Base-by-base conservation (phyloP, 2,888 invertebrate genomes). In the Rhagium mordax region DNA sequence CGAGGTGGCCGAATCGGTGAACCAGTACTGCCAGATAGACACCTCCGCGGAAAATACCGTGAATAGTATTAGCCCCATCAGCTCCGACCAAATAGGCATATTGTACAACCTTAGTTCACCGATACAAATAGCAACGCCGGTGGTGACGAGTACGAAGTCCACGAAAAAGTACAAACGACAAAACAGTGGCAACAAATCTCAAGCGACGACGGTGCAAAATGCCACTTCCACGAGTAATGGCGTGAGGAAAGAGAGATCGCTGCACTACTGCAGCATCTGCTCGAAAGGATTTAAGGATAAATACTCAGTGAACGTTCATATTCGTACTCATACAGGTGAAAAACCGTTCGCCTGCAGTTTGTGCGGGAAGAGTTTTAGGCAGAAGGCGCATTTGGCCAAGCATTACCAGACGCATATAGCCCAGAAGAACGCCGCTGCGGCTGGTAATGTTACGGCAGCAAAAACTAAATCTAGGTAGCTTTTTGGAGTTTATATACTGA, bases 261-360 rank as follows among this genome's bases (percentile, higher is more conserved):
- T 98, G 78, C 94, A 99, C 88, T 94, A 97, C 88, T 93, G 99
- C 90, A 93, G 95, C 87, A 95, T 98, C 87, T 98, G 96, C 88
- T 95, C 95, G 82, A 96, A 96, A 86, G 96, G 96, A 3, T 97
- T 97, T 88, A 97, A 97, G 88, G 97, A 97, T 88, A 97, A 97
- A 87, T 99, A 99, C 91, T 96, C 98, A 75, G 97, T 99, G 70
- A 98, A 98, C 87, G 98, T 98, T 59, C 99, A 99, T 88, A 96
- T 98, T 81, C 91, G 98, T 81, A 98, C 98, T 24, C 99, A 99
- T 86, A 98, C 98, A 0, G 98, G 98, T 0, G 98, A 99, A 88
- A 98, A 99, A 85, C 98, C 99, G 0, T 99, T 99, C 88, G 92
- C 95, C 41, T 99, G 99, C 87, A 94, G 94, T 16, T 91, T 98